A percentile compares a stretch with the other conserved stretches of the same genome.
These are phyloP conservation scores for Squalus acanthias DNA, from an alignment of 2,797 vertebrate species.

Conservation along the genomic window DNA sequence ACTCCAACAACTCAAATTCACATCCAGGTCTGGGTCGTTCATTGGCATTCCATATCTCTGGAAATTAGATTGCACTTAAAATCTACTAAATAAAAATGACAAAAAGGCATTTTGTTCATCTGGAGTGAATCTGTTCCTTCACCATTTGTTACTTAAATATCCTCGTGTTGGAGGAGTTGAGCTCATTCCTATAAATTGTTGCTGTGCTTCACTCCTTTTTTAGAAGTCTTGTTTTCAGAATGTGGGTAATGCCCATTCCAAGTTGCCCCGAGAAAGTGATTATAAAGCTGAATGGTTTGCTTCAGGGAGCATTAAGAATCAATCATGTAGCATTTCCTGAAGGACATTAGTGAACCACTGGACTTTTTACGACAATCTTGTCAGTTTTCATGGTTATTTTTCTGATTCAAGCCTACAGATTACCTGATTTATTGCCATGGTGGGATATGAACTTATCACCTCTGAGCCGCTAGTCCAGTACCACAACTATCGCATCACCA, in stretches of 20 bases:
- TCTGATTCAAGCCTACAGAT: not conserved
- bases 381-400: conserved; percentile 3
- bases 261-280: not conserved
- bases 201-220: not conserved
- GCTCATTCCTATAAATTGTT: not conserved
- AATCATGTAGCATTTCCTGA: not conserved
- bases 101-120: not conserved
- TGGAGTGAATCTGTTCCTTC: not conserved
- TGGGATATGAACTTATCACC: not conserved
- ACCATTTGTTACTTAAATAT: not conserved
- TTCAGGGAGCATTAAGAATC: not conserved
- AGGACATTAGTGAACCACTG: not conserved
- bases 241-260: not conserved
- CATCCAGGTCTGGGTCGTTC: not conserved
- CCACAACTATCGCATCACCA: not conserved
- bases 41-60: not conserved
- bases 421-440: not conserved
- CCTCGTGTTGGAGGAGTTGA: not conserved
- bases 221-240: not conserved
- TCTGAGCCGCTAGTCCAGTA: not conserved
- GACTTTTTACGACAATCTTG: not conserved
- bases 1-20: not conserved
- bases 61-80: not conserved
- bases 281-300: not conserved
- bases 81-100: not conserved